Base-by-base conservation (phyloP, 2,113 vertebrate genomes). In the Mionectes macconnelli region DNA sequence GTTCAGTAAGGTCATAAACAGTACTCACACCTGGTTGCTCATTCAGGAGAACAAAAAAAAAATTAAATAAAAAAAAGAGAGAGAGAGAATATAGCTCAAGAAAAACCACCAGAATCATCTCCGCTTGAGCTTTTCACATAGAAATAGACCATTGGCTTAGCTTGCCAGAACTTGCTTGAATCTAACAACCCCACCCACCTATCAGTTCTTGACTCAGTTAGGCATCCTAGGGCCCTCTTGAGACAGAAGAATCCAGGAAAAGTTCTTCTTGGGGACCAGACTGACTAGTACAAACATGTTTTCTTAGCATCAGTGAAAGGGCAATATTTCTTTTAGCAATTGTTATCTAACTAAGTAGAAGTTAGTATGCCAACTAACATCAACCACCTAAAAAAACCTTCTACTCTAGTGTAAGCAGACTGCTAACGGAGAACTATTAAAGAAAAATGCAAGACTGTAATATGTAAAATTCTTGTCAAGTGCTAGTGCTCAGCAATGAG, bases 381-480 rank as follows among this genome's bases (percentile, higher is more conserved):
- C 5, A 76, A 7, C 3, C 1, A 7, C 6, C 8, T 2, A 0
- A 2, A 53, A 74, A 68, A 24, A 6, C 0, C 6, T 78, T 89
- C 44, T 37, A 55, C 7, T n/a, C n/a, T 33, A 19, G 4, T 24
- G 24, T 52, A 80, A 70, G 16, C 16, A 70, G 27, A 60, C 2
- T n/a, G 10, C 12, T 74, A 53, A 55, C 21, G 15, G 42, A 21
- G 42, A 68, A 75, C 8, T 13, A 55, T 12, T 4, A 50, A 47
- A 82, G 11, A 28, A 91, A 87, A 90, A 55, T 14, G 19, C 4
- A 72, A 45, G 13, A 35, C 2, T 63, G 19, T n/a, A 81, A 49
- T 75, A 50, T 22, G 4, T 30, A n/a, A 63, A 22, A n/a, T 45
- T 20, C 16, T 74, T 62, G 17, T 52, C 42, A 63, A 63, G 47